Conservation (phyloP, 2,888 invertebrate genomes). For the Torymus tubicola region DNA sequence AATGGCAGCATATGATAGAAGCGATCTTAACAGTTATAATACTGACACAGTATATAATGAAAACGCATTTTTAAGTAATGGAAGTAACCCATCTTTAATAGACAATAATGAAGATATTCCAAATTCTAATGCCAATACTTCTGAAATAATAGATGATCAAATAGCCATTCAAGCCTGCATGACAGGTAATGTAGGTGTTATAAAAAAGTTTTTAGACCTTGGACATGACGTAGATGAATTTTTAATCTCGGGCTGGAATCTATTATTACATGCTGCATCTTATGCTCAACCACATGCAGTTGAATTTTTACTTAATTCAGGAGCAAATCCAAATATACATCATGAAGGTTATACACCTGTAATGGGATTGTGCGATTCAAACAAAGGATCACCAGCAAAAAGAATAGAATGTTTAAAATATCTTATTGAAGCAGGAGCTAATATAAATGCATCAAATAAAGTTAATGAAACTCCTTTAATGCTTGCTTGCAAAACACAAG, state of each 20-base stretch:
- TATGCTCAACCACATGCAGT: conserved; percentile 79
- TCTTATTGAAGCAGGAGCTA: conserved; percentile 78
- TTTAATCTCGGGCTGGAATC: conserved; percentile 81
- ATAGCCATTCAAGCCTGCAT: conserved; percentile 66
- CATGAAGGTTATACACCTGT: conserved; percentile 81
- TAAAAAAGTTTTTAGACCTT: conserved; percentile 64
- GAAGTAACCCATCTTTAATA: neutral
- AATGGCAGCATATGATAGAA: conserved; percentile 7
- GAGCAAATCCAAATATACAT: conserved; percentile 79
- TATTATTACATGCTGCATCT: conserved; percentile 80
- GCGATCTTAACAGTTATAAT: conserved; percentile 1
- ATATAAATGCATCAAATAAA: conserved; percentile 79
- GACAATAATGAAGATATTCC: neutral
- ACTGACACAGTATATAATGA: neutral
- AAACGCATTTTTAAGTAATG: neutral
- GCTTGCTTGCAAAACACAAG: conserved; percentile 80
- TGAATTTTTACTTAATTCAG: conserved; percentile 77
- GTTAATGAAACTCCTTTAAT: conserved; percentile 81
- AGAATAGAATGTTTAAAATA: conserved; percentile 77
- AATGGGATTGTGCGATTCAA: conserved; percentile 81
- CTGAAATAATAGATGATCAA: conserved; percentile 25
- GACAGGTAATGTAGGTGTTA: conserved; percentile 61
- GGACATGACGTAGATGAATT: conserved; percentile 73
- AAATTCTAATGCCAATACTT: neutral
- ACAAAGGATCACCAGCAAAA: conserved; percentile 74